Conservation (phyloP, 2,888 invertebrate species). For the Sphaerolaimus hirsutus region DNA sequence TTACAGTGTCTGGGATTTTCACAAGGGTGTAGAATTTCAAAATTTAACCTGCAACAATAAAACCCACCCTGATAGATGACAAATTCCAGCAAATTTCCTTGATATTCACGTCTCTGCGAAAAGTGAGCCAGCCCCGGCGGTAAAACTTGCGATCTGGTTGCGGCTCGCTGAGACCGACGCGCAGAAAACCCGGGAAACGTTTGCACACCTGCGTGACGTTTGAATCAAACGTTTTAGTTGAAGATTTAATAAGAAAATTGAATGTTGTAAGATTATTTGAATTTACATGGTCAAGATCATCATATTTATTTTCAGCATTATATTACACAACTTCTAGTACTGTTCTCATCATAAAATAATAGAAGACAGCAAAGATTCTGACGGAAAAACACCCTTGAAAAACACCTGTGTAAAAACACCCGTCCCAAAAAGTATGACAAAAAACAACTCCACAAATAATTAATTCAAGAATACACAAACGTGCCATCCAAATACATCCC, state of each 20-base stretch:
- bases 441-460: too few species aligned
- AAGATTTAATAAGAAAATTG: neutral
- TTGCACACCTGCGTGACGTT: conserved; percentile 46
- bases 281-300: neutral
- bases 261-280: neutral
- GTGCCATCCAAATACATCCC: too few species aligned
- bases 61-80: conserved; percentile 50
- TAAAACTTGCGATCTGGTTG: conserved; percentile 83
- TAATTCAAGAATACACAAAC: too few species aligned
- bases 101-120: conserved; percentile 80
- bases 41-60: neutral
- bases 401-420: too few species aligned
- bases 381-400: too few species aligned
- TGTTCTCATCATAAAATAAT: too few species aligned
- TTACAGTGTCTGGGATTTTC: too few species aligned
- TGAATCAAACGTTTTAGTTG: neutral
- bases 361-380: too few species aligned
- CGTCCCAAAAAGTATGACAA: too few species aligned
- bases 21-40: neutral
- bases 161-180: conserved; percentile 88
- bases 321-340: too few species aligned
- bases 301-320: too few species aligned
- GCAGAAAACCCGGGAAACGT: conserved; percentile 68
- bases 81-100: conserved; percentile 98
- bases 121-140: conserved; percentile 92